Conservation (phyloP, 2,888 invertebrate genomes). For the Lissonota sp. region DNA sequence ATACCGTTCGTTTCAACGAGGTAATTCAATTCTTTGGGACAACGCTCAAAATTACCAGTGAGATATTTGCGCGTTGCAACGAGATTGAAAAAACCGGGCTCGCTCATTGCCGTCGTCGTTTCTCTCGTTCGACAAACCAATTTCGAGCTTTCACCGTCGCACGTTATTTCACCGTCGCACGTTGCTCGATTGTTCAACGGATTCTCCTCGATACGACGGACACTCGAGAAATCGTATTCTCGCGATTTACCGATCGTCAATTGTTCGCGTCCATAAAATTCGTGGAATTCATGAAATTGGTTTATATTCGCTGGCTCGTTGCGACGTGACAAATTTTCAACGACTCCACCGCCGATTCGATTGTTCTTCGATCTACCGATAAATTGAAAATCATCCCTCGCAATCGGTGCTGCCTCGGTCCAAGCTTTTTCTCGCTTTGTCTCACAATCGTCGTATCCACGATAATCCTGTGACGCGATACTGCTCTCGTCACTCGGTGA, state of each 20-base stretch:
- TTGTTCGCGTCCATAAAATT: slow-evolving; percentile 68
- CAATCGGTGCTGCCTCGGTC: slow-evolving; percentile 57
- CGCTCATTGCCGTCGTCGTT: slow-evolving; percentile 69
- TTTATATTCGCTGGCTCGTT: slow-evolving; percentile 27
- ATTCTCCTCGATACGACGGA: background rate
- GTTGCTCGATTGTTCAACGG: slow-evolving; percentile 61
- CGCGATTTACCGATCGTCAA: slow-evolving; percentile 71
- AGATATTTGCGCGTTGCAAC: slow-evolving; percentile 68
- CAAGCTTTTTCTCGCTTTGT: slow-evolving; percentile 73
- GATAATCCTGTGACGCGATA: slow-evolving; percentile 74
- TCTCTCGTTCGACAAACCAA: slow-evolving; percentile 72
- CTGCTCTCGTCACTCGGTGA: slow-evolving; percentile 71
- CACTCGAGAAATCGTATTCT: slow-evolving; percentile 59
- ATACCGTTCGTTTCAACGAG: slow-evolving; percentile 72
- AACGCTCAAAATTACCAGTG: slow-evolving; percentile 70
- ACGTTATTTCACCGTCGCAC: slow-evolving; percentile 63
- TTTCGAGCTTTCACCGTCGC: slow-evolving; percentile 54
- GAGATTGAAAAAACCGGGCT: slow-evolving; percentile 71
- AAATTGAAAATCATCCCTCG: slow-evolving; percentile 58
- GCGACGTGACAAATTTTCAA: background rate
- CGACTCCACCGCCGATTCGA: slow-evolving; percentile 62
- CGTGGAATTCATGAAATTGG: slow-evolving; percentile 64
- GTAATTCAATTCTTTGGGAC: slow-evolving; percentile 73
- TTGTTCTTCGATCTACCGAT: slow-evolving; percentile 68
- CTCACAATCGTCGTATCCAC: slow-evolving; percentile 76